Percentiles rank a stretch among this genome's conserved stretches.
Conservation (phyloP, 2,797 vertebrate genomes). For the Hydrolagus colliei region DNA sequence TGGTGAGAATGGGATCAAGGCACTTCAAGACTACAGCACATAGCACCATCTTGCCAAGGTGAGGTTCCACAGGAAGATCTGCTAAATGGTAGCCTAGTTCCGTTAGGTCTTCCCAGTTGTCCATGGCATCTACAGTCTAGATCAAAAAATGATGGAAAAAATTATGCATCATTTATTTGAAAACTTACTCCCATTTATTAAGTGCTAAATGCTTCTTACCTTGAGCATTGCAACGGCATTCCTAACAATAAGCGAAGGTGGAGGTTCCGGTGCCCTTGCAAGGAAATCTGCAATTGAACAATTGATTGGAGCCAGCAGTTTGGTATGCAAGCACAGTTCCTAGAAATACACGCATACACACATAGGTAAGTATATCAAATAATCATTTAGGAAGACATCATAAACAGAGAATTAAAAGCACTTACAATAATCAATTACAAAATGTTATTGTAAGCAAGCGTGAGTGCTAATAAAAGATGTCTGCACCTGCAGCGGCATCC, state of each 20-base stretch:
- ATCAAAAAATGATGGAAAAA: neutral
- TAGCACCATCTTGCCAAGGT: slow-evolving; percentile 95
- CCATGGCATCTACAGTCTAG: slow-evolving; percentile 86
- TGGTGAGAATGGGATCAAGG: slow-evolving; percentile 89
- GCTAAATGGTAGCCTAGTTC: slow-evolving; percentile 85
- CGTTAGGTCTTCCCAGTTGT: slow-evolving; percentile 80
- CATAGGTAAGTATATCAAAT: neutral
- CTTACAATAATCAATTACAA: neutral
- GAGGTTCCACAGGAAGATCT: slow-evolving; percentile 84
- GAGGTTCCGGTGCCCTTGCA: slow-evolving; percentile 85
- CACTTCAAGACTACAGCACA: slow-evolving; percentile 84
- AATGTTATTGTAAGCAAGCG: neutral
- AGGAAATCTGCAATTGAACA: slow-evolving; percentile 80
- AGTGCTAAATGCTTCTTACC: slow-evolving; percentile 43
- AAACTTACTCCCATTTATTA: neutral
- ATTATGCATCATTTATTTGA: neutral
- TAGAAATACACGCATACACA: slow-evolving; percentile 44
- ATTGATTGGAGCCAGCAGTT: slow-evolving; percentile 74
- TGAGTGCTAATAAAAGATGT: neutral
- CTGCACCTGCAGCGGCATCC: slow-evolving; percentile 86
- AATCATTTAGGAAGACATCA: neutral
- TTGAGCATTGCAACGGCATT: slow-evolving; percentile 89
- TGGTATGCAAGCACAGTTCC: slow-evolving; percentile 93
- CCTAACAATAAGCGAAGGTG: slow-evolving; percentile 69
- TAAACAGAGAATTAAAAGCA: neutral